phyloP scores from a whole-genome alignment of 2,113 vertebrate species.

The Atractosteus spatula region DNA sequence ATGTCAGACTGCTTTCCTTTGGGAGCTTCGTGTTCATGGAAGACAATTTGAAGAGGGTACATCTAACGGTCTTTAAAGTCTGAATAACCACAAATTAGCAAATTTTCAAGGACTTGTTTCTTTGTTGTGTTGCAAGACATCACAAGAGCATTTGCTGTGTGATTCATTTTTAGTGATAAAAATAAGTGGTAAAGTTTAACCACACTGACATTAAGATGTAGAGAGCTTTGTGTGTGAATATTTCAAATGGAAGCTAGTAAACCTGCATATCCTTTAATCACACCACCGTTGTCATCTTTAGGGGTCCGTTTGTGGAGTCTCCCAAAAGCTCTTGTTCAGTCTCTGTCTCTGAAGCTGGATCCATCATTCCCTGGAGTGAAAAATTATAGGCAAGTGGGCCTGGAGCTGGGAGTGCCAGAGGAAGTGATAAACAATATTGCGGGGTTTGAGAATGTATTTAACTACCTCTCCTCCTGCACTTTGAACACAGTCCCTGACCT shows the following conservation, averaged over 20 bases:
- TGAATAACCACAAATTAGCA: background rate
- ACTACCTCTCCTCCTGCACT: slow-evolving; percentile 23
- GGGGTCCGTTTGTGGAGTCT: slow-evolving; percentile 44
- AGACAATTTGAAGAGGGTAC: no score
- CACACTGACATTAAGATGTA: background rate
- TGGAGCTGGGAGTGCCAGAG: slow-evolving; percentile 36
- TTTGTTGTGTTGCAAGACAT: background rate
- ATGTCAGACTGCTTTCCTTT: no score
- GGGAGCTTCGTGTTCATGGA: no score
- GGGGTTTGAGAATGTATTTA: slow-evolving; percentile 44
- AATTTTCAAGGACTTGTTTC: background rate
- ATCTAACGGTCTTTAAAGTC: no score
- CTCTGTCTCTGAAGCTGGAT: slow-evolving; percentile 44
- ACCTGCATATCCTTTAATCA: no score
- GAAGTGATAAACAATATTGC: slow-evolving; percentile 36
- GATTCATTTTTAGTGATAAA: background rate
- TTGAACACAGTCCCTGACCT: slow-evolving; percentile 24
- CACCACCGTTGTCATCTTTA: slow-evolving; percentile 9
- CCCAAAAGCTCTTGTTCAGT: slow-evolving; percentile 40
- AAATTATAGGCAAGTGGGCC: slow-evolving; percentile 48
- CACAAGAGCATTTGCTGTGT: background rate
- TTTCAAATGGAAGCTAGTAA: no score
- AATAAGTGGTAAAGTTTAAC: background rate
- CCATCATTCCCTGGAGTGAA: slow-evolving; percentile 30
- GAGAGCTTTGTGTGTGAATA: background rate